phyloP scores from a whole-genome alignment of 2,797 vertebrate species.

The Melanotaenia boesemani region DNA sequence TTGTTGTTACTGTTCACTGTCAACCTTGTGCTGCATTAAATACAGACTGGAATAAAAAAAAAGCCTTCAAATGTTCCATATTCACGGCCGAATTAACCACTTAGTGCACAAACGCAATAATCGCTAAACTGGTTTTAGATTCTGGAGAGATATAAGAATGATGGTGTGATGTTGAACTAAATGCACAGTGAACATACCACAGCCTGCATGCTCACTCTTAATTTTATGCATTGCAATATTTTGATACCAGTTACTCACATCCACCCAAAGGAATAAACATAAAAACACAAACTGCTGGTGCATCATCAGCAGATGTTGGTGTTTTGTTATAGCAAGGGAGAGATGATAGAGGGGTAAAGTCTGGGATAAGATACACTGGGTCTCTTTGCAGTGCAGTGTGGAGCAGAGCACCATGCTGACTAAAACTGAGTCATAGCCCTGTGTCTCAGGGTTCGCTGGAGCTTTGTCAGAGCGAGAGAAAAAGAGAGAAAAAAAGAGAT shows the following conservation, averaged over 20 bases:
- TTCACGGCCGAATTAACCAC: neutral
- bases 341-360: neutral
- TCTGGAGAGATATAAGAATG: neutral
- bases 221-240: constrained; percentile 28
- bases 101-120: neutral
- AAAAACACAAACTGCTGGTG: constrained; percentile 21
- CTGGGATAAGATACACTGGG: constrained; percentile 39
- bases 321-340: constrained; percentile 25
- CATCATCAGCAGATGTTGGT: constrained; percentile 48
- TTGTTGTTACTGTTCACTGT: neutral
- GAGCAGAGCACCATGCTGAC: constrained; percentile 52
- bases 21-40: neutral
- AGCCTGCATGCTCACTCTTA: constrained; percentile 3
- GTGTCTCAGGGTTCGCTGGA: constrained; percentile 49
- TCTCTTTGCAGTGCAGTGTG: constrained; percentile 61
- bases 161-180: constrained; percentile 25
- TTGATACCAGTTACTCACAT: constrained; percentile 30
- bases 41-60: constrained; percentile 2
- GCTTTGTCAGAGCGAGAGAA: neutral
- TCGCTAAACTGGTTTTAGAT: neutral
- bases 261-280: neutral
- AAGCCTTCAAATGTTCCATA: constrained; percentile 6
- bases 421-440: constrained; percentile 65
- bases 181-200: constrained; percentile 34
- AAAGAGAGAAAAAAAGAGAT: neutral